Percentiles rank a stretch among this genome's conserved stretches.
phyloP scores from a whole-genome alignment of 2,113 vertebrate genomes.

The Pungitius pungitius region DNA sequence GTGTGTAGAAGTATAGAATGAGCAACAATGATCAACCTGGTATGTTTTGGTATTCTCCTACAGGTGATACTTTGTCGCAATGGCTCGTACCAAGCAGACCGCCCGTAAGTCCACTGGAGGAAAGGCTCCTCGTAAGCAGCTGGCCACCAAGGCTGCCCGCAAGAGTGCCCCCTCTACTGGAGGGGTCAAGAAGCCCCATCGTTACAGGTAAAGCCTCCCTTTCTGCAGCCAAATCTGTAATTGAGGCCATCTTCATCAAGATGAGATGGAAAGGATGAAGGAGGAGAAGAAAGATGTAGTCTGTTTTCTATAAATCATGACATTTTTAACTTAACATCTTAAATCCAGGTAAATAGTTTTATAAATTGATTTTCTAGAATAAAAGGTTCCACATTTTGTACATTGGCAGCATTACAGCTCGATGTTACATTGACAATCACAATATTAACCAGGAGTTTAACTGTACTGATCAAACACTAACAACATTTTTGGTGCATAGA shows the following conservation, averaged over 20 bases:
- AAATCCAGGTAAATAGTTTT: background rate
- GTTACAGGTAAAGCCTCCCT: slow-evolving; percentile 82
- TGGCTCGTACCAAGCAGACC: slow-evolving; percentile 94
- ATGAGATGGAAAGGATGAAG: background rate
- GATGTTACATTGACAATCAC: background rate
- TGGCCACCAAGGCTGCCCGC: slow-evolving; percentile 90
- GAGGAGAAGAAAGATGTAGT: background rate
- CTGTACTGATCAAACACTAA: background rate
- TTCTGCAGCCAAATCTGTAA: background rate
- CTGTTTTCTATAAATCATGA: too few relatives aligned
- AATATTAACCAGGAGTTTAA: background rate
- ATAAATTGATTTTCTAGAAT: background rate
- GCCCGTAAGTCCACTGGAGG: slow-evolving; percentile 92
- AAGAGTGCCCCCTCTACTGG: slow-evolving; percentile 92
- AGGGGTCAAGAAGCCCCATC: slow-evolving; percentile 91
- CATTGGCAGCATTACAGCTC: background rate
- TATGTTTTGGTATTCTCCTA: background rate
- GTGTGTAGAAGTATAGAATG: background rate
- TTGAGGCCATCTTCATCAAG: background rate
- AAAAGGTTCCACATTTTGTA: background rate
- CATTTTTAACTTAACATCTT: background rate
- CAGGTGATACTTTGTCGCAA: slow-evolving; percentile 72
- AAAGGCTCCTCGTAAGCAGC: slow-evolving; percentile 93
- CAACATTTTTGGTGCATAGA: background rate
- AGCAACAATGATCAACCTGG: background rate